Evolutionary conservation across 2,113 vertebrate genomes (phyloP), one percentile per base, ranked within the genome.

Genomic region (Paradisaea rubra): DNA sequence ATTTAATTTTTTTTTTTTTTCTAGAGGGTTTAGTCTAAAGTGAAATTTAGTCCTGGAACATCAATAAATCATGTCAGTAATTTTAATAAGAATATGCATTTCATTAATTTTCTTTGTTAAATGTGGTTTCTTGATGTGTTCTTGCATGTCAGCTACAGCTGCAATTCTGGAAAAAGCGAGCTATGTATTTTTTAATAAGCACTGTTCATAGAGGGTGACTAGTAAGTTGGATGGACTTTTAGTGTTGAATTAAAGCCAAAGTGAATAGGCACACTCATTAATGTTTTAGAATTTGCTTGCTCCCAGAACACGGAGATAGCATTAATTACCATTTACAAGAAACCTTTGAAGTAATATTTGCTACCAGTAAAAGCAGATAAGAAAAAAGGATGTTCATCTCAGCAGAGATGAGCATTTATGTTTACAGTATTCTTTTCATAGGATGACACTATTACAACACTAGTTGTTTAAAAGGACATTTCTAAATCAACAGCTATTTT

Each of bases 341-440:
- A 96, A 83, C 24, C 10, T 91, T 69, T 92, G 64, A 53, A 81
- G 47, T 81, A 91, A 53, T 94, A 63, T 79, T 95, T 92, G 64
- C 65, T 89, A 79, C 45, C 4, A 1, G 39, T 80, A 94, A 85
- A 88, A 68, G 31, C 66, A 86, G 42, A 33, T 49, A 56, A 71
- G 61, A 70, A 56, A 69, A 33, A 6, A 63, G 53, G 6, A 24
- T n/a, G 30, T 33, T 83, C 33, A 11, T 39, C 45, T 77, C 47
- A 54, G 9, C 39, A n/a, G 52, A 87, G 37, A 27, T 22, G 33
- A 78, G 65, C 18, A 8, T 42, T 45, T 61, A 31, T 20, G 41
- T 91, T 94, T 65, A 44, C 56, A 17, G 39, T 79, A 71, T 50
- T 53, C 33, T 71, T 92, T 81, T 86, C 72, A 25, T 44, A 45